Base-by-base conservation (phyloP, 2,888 invertebrate species). In the Nyleta sp. region DNA sequence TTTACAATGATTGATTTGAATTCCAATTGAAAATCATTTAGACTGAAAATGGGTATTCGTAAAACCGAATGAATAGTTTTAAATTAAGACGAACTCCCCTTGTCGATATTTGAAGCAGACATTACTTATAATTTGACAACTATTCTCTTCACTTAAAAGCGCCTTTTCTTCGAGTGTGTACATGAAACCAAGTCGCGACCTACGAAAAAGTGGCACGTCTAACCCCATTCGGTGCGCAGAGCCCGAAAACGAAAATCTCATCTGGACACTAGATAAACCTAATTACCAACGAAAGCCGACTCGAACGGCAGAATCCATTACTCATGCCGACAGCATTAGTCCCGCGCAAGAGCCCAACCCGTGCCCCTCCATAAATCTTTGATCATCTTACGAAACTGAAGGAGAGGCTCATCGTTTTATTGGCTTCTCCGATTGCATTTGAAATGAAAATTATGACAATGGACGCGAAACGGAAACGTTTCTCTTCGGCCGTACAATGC, bases 361-460 rank as follows among this genome's bases (percentile, higher is more conserved):
- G 22, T 20, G 20, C 0, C 24, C 65, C 28, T 31, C 22, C 53
- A 67, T 67, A 57, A 67, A 67, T 67, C 67, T 67, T 48, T 67
- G 67, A 67, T 40, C 50, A 35, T 57, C 48, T 68, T 57, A 24
- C 68, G 46, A 70, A 60, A 70, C 50, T 24, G 42, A 48, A 55
- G 48, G 46, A 38, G 20, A 40, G 28, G 20, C 48, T 24, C 17
- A 50, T 71, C 52, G 71, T 71, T 71, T 62, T 71, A 62, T 62
- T 62, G 62, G 71, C 71, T 72, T 72, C 71, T 72, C 53, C 71
- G 55, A 62, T 62, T 62, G 71, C 71, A 60, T 72, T 72, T 62
- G 38, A 62, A 72, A 72, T 62, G 71, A 72, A 72, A 72, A 72
- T 72, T 62, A 72, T 72, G 71, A 72, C 71, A 72, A 72, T 72